These are phyloP conservation scores for Leptobrachium ailaonicum DNA, from an alignment of 2,113 vertebrate genomes.

Conservation along the genomic window DNA sequence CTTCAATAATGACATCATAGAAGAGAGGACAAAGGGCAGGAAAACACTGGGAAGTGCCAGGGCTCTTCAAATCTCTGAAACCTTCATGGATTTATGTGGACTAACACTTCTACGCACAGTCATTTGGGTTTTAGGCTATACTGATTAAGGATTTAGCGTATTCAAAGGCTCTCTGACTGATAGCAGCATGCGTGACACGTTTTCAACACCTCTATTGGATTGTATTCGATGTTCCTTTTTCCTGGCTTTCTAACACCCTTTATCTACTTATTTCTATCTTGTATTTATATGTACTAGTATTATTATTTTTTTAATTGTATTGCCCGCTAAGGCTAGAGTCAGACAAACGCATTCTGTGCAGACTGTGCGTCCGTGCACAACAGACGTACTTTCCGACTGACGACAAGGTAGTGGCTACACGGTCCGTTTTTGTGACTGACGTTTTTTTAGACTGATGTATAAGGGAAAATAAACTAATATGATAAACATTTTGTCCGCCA, in stretches of 20 bases:
- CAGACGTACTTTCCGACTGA: too few species aligned
- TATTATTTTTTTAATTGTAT: not conserved
- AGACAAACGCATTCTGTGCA: too few species aligned
- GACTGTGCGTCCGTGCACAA: too few species aligned
- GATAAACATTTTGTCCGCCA: too few species aligned
- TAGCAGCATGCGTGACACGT: constrained; percentile 67
- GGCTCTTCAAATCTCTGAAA: constrained; percentile 88
- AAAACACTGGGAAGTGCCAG: constrained; percentile 74
- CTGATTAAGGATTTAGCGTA: constrained; percentile 81
- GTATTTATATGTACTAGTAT: not conserved
- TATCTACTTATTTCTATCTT: not conserved
- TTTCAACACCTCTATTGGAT: constrained; percentile 71
- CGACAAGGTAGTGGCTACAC: too few species aligned
- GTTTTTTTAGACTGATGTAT: too few species aligned
- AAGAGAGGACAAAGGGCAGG: constrained; percentile 80
- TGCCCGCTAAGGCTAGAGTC: not conserved
- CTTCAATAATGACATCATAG: constrained; percentile 96
- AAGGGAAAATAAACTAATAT: too few species aligned
- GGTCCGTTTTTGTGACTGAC: too few species aligned
- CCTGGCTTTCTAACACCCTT: not conserved
- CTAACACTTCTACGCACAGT: constrained; percentile 80
- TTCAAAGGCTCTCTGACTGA: constrained; percentile 74
- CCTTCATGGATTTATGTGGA: constrained; percentile 86
- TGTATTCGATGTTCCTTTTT: constrained; percentile 43
- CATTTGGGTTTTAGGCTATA: constrained; percentile 75